Base-by-base conservation (phyloP, 1,140 invertebrate species). In the Drosophila pruinosa region DNA sequence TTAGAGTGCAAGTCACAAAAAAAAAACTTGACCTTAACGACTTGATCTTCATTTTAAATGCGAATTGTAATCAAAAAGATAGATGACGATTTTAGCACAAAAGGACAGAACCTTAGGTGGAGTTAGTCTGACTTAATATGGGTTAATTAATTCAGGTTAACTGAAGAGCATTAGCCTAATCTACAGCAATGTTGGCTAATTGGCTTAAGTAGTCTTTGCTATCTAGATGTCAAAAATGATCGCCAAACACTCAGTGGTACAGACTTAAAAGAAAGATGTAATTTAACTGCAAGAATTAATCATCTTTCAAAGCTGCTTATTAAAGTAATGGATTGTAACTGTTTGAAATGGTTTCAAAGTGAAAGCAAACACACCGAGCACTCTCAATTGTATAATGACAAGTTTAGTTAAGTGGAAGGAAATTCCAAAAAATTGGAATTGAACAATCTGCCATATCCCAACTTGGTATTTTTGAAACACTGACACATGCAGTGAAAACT, bases 401-500 rank as follows among this genome's bases (percentile, higher is more conserved):
- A 43, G 43, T 21, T 24, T 24, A 24, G 7, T 45, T 45, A 45
- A 45, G 21, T 45, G 21, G 17, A 22, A 45, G 21, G 41, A 68
- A 17, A 47, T 1, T 43, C 43, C 4, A 14, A 41, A 74, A 48
- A 34, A 26, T 76, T 63, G 73, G 41, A 34, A 26, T 76, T 63
- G 73, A 21, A 39, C 47, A 57, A 62, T 80, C 62, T 48, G 53
- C 56, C 58, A 79, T 80, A 72, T 72, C 76, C 80, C 77, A 80
- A 72, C 48, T 50, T 12, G 24, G 41, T 76, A 72, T 81, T 81
- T 81, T 81, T 76, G 77, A 81, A 48, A 28, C 19, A 61, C 65
- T 61, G 70, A 50, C 65, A 19, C 43, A 58, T 22, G 52, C 34
- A 38, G 57, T 39, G 28, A 75, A 47, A 72, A 41, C 78, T 63